A percentile compares a stretch with the other conserved stretches of the same genome.
Evolutionary conservation across 2,888 invertebrate genomes (phyloP).

Genomic region (Eupithecia tripunctaria): DNA sequence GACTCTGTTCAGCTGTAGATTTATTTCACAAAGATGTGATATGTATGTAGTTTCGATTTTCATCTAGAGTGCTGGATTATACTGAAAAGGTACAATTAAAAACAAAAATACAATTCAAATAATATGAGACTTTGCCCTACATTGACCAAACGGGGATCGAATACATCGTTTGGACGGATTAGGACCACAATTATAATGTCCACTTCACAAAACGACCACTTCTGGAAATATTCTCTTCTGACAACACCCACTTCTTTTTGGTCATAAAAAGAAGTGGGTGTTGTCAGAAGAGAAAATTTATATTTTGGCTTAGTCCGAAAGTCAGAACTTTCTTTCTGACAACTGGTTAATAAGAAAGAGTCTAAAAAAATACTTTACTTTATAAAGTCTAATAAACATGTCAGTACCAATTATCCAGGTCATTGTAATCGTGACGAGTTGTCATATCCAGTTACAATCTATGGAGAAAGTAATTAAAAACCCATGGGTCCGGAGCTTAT

Average conservation of each 20-base stretch:
- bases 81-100: neutral
- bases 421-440: neutral
- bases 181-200: too few species aligned
- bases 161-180: too few species aligned
- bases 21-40: neutral
- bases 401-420: neutral
- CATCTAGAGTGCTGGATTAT: neutral
- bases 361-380: neutral
- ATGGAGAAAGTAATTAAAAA: constrained; percentile 55
- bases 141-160: neutral
- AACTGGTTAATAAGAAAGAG: neutral
- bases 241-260: too few species aligned
- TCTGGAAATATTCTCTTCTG: too few species aligned
- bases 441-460: constrained; percentile 28
- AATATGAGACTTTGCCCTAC: too few species aligned
- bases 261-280: too few species aligned
- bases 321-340: too few species aligned
- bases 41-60: neutral
- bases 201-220: too few species aligned
- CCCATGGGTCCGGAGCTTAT: constrained; percentile 61
- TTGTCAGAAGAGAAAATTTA: too few species aligned
- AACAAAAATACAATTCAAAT: too few species aligned
- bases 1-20: neutral
- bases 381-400: neutral
- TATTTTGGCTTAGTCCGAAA: neutral